Base-by-base conservation (phyloP, 2,113 vertebrate genomes). In the Siniperca knerii region DNA sequence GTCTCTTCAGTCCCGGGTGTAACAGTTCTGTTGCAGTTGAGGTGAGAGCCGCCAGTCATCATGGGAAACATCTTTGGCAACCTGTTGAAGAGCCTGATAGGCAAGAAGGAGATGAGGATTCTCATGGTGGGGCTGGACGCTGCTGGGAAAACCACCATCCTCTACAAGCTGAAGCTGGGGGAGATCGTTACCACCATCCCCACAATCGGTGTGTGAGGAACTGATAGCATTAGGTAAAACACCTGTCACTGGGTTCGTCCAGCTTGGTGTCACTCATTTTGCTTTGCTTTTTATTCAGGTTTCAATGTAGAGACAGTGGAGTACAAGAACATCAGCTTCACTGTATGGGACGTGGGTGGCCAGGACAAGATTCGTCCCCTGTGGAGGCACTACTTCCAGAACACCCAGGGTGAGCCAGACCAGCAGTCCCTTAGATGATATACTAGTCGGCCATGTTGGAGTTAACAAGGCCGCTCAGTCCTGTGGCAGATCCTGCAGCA, bases 271-370 rank as follows among this genome's bases (percentile, higher is more conserved):
- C 16, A 62, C 35, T 68, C 1, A 0, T 80, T 15, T n/a, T 77
- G 8, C 37, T 84, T 40, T 50, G 48, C 76, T 81, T 54, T 80
- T 52, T 44, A 15, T 66, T 85, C 93, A 99, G 98, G 98, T 6
- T 99, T 99, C 92, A 99, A 99, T 0, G 98, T 99, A 48, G 98
- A 99, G 93, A 99, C 98, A 0, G 98, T 99, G 87, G 98, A 99
- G 69, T 99, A 99, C 96, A 99, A 98, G 96, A 99, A 99, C 93
- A 99, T 99, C 94, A 98, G 97, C 95, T 99, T 99, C 93, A 99
- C 98, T 0, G 98, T 99, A 82, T 99, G 98, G 98, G 98, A 99
- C 0, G 98, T 99, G 55, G 98, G 98, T 82, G 98, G 98, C 93
- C 98, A 99, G 95, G 98, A 99, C 94, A 99, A 99, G 94, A 99